Base-by-base conservation (phyloP, 2,797 vertebrate genomes). In the Alauda arvensis region DNA sequence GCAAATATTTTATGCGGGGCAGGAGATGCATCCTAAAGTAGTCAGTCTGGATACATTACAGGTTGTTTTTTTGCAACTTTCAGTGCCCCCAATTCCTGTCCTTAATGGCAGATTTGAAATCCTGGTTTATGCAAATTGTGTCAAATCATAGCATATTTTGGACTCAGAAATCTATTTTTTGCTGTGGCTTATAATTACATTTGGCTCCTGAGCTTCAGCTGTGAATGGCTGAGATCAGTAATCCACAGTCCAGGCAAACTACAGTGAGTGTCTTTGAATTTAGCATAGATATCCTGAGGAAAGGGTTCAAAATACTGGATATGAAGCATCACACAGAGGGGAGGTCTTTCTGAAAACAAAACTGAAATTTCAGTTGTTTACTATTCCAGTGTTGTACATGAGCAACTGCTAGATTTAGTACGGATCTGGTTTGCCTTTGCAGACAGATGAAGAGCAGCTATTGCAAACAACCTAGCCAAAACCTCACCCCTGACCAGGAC, bases 41-140 rank as follows among this genome's bases (percentile, higher is more conserved):
- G 29, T 53, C 2, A 0, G 18, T 56, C 63, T 69, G 65, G 56
- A 42, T 56, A 37, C 4, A 1, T 48, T 77, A 24, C 39, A 56
- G 42, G 57, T 88, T 61, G 10, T 71, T 85, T 66, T 79, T 78
- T 61, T 55, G 52, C 63, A 87, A 57, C 51, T 87, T 85, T 55
- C 63, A 49, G 6, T 91, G 92, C 46, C 90, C 91, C 67, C 67
- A 52, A 77, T 94, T 94, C 40, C 74, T 87, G 91, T 87, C 91
- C 91, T 94, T 90, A 92, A 83, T 56, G 90, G 34, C 60, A 85
- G 78, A 80, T 90, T 83, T 85, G 46, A 94, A 94, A 94, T 88
- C 84, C 90, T 83, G 85, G 63, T 89, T 92, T 85, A 87, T 90
- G 80, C 82, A 81, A 91, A 92, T 85, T 76, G 87, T 94, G 90